phyloP scores from a whole-genome alignment of 2,113 vertebrate species.

The Pampusana beccarii region DNA sequence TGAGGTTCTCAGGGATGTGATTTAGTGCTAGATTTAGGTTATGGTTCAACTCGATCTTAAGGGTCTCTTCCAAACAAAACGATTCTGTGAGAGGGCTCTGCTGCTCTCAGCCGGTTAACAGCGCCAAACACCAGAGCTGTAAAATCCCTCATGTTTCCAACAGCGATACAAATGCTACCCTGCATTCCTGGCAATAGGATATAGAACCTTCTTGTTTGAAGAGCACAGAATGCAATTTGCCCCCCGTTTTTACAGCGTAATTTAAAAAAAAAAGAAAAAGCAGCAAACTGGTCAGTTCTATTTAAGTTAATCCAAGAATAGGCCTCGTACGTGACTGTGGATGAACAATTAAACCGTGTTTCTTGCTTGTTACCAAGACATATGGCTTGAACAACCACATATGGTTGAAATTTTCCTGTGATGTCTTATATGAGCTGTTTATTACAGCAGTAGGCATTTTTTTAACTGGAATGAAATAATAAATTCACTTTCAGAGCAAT shows the following conservation, averaged over 20 bases:
- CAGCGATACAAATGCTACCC: too few relatives aligned
- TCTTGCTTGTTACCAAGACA: not conserved
- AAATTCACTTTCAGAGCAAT: not conserved
- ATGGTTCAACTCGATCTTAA: too few relatives aligned
- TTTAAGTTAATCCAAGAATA: not conserved
- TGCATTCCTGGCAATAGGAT: rapidly evolving
- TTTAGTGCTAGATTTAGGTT: too few relatives aligned
- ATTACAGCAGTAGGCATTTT: not conserved
- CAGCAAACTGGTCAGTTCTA: rapidly evolving
- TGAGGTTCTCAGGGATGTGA: too few relatives aligned
- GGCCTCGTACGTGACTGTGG: rapidly evolving
- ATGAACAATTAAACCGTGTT: not conserved
- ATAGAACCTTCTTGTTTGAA: rapidly evolving
- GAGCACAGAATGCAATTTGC: rapidly evolving
- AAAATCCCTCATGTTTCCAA: rapidly evolving
- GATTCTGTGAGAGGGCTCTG: too few relatives aligned
- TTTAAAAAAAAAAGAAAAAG: not conserved
- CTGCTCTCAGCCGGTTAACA: not conserved
- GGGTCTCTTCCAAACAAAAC: too few relatives aligned
- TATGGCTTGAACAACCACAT: rapidly evolving
- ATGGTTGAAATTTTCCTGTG: not conserved
- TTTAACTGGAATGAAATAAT: not conserved
- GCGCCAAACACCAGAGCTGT: rapidly evolving
- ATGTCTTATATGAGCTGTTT: not conserved
- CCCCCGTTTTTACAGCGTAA: rapidly evolving